Conservation (phyloP, 2,888 invertebrate genomes). For the Gibbula magus region DNA sequence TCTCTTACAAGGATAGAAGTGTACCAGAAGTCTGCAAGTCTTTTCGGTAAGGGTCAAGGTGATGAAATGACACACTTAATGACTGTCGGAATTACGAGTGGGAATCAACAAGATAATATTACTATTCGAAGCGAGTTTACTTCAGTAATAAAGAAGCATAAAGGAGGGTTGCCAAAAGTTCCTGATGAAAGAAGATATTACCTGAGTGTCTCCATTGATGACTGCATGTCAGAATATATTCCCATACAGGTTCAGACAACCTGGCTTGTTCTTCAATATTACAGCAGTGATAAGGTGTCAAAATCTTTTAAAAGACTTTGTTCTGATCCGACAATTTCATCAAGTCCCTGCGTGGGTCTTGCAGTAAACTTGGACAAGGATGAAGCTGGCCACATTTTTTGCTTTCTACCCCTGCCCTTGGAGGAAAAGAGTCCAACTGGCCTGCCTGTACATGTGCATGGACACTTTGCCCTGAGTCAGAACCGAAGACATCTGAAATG, state of each 20-base stretch:
- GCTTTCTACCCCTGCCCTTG: slow-evolving; percentile 69
- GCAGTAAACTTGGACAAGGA: slow-evolving; percentile 45
- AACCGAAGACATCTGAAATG: slow-evolving; percentile 70
- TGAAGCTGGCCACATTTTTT: slow-evolving; percentile 61
- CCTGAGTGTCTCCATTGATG: background rate
- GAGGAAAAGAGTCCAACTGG: slow-evolving; percentile 64
- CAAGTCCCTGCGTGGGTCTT: slow-evolving; percentile 54
- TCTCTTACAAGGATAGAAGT: slow-evolving; percentile 58
- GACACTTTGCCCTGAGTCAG: slow-evolving; percentile 68
- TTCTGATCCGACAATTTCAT: slow-evolving; percentile 37
- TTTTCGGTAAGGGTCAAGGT: background rate
- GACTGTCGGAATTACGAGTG: background rate
- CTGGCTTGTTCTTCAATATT: slow-evolving; percentile 46
- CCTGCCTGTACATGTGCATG: slow-evolving; percentile 70
- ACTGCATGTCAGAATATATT: background rate
- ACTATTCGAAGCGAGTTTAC: background rate
- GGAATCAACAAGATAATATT: background rate
- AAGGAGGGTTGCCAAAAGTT: background rate
- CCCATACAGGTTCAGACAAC: background rate
- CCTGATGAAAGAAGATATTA: background rate
- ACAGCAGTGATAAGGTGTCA: slow-evolving; percentile 43
- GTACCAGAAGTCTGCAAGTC: slow-evolving; percentile 25
- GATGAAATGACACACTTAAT: background rate
- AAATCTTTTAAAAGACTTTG: slow-evolving; percentile 29
- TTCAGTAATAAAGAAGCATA: background rate